Base-by-base conservation (phyloP, 2,113 vertebrate species). In the Callipepla californica region DNA sequence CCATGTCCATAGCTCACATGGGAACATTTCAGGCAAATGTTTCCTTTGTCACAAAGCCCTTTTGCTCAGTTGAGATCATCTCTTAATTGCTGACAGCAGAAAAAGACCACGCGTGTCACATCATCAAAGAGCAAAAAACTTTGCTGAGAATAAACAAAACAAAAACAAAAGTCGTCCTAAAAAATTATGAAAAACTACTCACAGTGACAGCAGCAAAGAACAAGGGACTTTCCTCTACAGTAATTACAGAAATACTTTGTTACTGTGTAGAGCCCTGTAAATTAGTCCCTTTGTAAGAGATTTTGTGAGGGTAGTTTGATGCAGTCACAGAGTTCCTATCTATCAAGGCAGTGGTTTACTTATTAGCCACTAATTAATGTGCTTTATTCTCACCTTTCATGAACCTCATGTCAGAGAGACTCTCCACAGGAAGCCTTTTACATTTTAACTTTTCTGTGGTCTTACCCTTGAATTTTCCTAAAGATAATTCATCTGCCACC, bases 1-100 rank as follows among this genome's bases (percentile, higher is more conserved):
- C 89, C 94, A 93, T 88, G 81, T 38, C 89, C 83, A 76, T 12
- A 61, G 90, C 89, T 96, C 96, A 96, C 94, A 91, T 26, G 91
- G 96, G 94, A 95, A 96, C 87, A 94, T 86, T 96, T 95, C 90
- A 95, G 87, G 91, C 75, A 97, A 96, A 97, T 91, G 83, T 93
- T 96, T 89, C 83, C 82, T 76, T 8, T 96, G 90, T 96, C 94
- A 95, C 91, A 96, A 96, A 84, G 58, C 45, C 91, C 92, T 95
- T 94, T 95, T 84, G 44, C 82, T 94, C 89, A 92, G 58, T 80
- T 79, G 90, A 97, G 84, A 96, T 89, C 67, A 72, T 85, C 44
- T 90, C 72, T 85, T 97, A 96, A 97, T 91, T 96, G 94, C 84
- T 95, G 89, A 96, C 95, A 94, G 80, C 47, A 96, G 82, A 94